Evolutionary conservation across 2,888 invertebrate species (phyloP).

Genomic region (Philaethria dido): DNA sequence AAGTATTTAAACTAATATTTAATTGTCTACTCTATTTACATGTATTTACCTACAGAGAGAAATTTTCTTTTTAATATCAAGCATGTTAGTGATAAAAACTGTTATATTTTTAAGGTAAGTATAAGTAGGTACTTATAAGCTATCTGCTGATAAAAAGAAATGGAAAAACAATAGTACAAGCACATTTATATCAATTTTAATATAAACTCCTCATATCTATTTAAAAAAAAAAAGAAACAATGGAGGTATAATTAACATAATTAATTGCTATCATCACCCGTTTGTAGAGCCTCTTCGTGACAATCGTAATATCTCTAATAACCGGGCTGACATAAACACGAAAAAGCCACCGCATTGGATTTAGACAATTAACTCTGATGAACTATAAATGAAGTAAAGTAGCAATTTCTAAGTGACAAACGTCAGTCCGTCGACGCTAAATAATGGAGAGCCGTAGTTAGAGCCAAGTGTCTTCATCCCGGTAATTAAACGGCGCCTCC

Average conservation of each 20-base stretch:
- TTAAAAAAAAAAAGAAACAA: conserved; percentile 8
- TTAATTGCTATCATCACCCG: conserved; percentile 21
- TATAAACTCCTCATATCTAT: not conserved
- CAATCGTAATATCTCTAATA: conserved; percentile 50
- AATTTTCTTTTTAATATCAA: no score
- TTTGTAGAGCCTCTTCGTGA: conserved; percentile 21
- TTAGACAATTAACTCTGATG: conserved; percentile 66
- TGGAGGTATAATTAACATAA: conserved; percentile 20
- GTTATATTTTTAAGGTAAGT: no score
- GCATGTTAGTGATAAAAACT: no score
- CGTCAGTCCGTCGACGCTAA: conserved; percentile 78
- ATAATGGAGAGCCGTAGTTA: conserved; percentile 80
- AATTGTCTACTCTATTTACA: no score
- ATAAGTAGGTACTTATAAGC: no score
- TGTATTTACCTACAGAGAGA: no score
- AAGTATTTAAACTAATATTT: no score
- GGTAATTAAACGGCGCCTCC: conserved; percentile 70
- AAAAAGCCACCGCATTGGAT: conserved; percentile 35
- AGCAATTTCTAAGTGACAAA: conserved; percentile 79
- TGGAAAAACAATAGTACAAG: no score
- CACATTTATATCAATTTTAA: no score
- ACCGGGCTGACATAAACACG: conserved; percentile 40
- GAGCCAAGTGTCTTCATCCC: conserved; percentile 81
- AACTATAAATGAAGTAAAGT: conserved; percentile 78
- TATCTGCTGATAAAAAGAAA: no score